Evolutionary conservation across 2,888 invertebrate species (phyloP).

Genomic region (Parnassius orleans): DNA sequence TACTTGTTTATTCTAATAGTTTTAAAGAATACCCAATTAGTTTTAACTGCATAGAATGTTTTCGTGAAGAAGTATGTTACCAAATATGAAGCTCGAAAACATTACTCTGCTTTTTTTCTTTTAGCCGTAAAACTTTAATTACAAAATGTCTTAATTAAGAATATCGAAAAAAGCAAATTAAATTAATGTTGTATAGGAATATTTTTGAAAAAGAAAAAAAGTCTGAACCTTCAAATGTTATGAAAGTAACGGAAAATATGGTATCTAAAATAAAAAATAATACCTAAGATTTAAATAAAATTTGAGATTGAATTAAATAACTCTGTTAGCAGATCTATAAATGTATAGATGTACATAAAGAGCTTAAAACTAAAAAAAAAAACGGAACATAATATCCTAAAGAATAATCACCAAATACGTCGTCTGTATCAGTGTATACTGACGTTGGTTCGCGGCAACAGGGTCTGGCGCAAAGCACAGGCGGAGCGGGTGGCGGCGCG

Average conservation of each 20-base stretch:
- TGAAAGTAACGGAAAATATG: no score
- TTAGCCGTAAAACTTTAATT: no score
- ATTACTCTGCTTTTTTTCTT: neutral
- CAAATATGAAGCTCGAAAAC: conserved; percentile 15
- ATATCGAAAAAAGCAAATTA: no score
- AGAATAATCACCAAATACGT: conserved; percentile 25
- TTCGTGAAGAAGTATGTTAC: conserved; percentile 5
- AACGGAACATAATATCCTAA: conserved; percentile 10
- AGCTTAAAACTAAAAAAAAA: conserved; percentile 11
- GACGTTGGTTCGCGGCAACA: conserved; percentile 70
- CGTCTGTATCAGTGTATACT: conserved; percentile 40
- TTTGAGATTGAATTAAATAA: no score
- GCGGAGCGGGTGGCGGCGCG: conserved; percentile 61
- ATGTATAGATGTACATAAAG: neutral
- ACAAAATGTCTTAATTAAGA: no score
- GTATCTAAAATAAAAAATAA: no score
- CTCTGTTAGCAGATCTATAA: no score
- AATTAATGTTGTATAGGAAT: no score
- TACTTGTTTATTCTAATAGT: conserved; percentile 2
- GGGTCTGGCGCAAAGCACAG: conserved; percentile 67
- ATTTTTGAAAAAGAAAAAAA: no score
- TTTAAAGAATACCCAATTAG: conserved; percentile 16
- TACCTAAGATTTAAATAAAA: no score
- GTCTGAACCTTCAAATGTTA: no score
- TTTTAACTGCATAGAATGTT: conserved; percentile 21